A percentile compares a stretch with the other conserved stretches of the same genome.
These are phyloP conservation scores for Hypselothyrea guttata DNA, from an alignment of 2,888 invertebrate genomes.

Conservation along the genomic window DNA sequence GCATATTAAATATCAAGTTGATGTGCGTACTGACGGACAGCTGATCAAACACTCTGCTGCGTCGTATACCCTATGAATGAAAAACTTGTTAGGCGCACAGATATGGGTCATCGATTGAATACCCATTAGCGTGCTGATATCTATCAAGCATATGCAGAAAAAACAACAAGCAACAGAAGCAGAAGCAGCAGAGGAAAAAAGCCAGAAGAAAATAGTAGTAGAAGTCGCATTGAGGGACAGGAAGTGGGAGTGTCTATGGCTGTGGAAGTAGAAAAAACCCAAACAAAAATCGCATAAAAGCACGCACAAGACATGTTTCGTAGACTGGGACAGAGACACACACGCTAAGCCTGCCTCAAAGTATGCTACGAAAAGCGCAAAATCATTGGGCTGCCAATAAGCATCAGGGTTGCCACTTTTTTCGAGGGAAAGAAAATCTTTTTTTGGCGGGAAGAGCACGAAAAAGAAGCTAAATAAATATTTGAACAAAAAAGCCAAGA, in stretches of 20 bases:
- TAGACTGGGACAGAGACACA: constrained; percentile 13
- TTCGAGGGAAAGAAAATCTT: neutral
- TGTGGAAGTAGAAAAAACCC: constrained; percentile 4
- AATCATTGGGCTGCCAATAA: constrained; percentile 36
- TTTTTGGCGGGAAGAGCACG: no score
- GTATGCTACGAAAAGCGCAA: constrained; percentile 29
- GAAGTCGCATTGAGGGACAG: no score
- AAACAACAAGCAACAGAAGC: neutral
- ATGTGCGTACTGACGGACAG: neutral
- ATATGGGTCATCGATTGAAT: constrained; percentile 39
- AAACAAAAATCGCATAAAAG: constrained; percentile 35
- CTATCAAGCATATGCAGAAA: constrained; percentile 11
- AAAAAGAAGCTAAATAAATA: no score
- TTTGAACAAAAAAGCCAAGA: no score
- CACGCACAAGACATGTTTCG: constrained; percentile 19
- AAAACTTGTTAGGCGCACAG: constrained; percentile 24
- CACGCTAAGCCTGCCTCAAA: constrained; percentile 23
- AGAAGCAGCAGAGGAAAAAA: neutral
- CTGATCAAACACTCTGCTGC: neutral
- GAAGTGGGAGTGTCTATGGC: neutral
- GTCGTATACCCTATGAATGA: constrained; percentile 8
- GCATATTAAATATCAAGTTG: neutral
- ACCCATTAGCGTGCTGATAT: constrained; percentile 21
- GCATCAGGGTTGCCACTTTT: constrained; percentile 5
- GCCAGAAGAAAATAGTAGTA: constrained; percentile 11